Conservation (phyloP, 2,888 invertebrate genomes). For the Rambutsinella grinnellia region DNA sequence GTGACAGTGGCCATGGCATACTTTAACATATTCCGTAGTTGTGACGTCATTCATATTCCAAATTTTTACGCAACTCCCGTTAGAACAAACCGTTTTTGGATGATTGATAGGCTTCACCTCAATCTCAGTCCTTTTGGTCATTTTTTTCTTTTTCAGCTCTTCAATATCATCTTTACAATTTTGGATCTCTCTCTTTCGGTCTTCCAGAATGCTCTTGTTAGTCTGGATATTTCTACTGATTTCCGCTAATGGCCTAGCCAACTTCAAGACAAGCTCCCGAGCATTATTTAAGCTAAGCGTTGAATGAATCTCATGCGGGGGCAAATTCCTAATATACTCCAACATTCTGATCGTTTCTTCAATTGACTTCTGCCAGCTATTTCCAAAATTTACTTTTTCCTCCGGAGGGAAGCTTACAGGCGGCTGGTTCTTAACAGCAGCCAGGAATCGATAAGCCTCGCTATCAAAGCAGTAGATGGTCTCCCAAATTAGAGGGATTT, state of each 20-base stretch:
- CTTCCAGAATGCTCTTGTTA: constrained; percentile 16
- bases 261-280: constrained; percentile 25
- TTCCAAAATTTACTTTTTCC: constrained; percentile 32
- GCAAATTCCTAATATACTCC: constrained; percentile 10
- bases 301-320: constrained; percentile 35
- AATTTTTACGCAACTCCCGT: background rate
- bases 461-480: constrained; percentile 58
- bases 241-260: constrained; percentile 37
- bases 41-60: background rate
- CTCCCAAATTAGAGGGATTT: constrained; percentile 6
- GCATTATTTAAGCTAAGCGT: constrained; percentile 51
- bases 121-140: background rate
- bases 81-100: constrained; percentile 44
- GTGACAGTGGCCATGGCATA: constrained; percentile 39
- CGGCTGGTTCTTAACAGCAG: constrained; percentile 37
- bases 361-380: constrained; percentile 50
- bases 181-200: constrained; percentile 4
- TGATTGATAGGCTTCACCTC: background rate
- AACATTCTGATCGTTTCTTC: constrained; percentile 42
- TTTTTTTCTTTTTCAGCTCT: background rate
- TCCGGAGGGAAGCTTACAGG: constrained; percentile 31
- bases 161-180: background rate
- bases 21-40: constrained; percentile 5
- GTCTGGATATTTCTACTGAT: constrained; percentile 31
- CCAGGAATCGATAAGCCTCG: constrained; percentile 57